These are phyloP conservation scores for Thereva nobilitata DNA, from an alignment of 2,888 invertebrate species.

Conservation along the genomic window DNA sequence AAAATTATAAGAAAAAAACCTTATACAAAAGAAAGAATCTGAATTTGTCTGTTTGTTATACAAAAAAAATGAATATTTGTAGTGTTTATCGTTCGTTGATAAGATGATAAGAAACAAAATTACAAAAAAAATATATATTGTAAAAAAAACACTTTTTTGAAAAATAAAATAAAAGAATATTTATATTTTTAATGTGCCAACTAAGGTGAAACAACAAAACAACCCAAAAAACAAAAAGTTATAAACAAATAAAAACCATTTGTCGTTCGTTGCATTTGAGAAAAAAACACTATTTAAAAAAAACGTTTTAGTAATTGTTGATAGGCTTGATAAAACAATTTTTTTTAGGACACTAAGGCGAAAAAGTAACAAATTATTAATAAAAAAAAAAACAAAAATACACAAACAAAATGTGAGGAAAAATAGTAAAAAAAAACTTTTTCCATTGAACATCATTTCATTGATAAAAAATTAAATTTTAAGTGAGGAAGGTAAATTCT, in stretches of 20 bases:
- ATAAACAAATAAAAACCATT: neutral
- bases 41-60: too few relatives aligned
- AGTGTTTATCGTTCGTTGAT: too few relatives aligned
- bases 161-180: neutral
- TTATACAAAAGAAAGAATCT: too few relatives aligned
- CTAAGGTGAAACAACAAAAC: neutral
- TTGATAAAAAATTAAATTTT: conserved; percentile 1
- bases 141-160: conserved; percentile 7
- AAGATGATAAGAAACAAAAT: conserved; percentile 2
- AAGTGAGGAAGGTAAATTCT: conserved; percentile 44
- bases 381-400: conserved; percentile 2
- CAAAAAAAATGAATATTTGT: too few relatives aligned
- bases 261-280: conserved; percentile 27
- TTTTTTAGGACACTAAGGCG: too few relatives aligned
- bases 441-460: neutral
- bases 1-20: too few relatives aligned
- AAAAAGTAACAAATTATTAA: conserved; percentile 2
- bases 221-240: too few relatives aligned
- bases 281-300: neutral
- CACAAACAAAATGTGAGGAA: neutral
- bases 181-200: conserved; percentile 34
- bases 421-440: too few relatives aligned
- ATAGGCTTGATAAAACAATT: too few relatives aligned
- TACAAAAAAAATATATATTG: neutral
- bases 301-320: too few relatives aligned